A percentile compares a stretch with the other conserved stretches of the same genome.
Conservation (phyloP, 2,888 invertebrate species). For the Pediacus dermestoides region DNA sequence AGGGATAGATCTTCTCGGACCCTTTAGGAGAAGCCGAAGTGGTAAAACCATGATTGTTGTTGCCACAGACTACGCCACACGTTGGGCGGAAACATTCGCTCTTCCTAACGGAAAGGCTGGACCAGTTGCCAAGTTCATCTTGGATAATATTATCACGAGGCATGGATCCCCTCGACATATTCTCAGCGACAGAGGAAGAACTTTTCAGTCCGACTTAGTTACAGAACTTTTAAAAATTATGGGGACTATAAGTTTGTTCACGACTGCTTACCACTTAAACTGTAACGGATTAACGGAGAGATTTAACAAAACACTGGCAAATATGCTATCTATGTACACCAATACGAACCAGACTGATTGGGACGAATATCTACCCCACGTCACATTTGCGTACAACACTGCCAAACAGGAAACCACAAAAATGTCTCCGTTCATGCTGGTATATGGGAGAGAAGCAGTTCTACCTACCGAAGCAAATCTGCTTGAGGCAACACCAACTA, state of each 20-base stretch:
- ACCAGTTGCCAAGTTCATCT: no score
- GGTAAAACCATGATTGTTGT: conserved; percentile 30
- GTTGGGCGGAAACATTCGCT: conserved; percentile 25
- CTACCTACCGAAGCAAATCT: no score
- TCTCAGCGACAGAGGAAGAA: conserved; percentile 15
- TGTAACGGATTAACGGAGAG: conserved; percentile 21
- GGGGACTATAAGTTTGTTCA: conserved; percentile 18
- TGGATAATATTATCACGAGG: conserved; percentile 21
- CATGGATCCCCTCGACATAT: conserved; percentile 18
- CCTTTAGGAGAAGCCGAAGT: no score
- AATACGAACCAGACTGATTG: conserved; percentile 17
- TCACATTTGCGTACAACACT: no score
- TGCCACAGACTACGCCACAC: conserved; percentile 31
- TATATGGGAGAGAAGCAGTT: no score
- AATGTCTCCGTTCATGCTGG: no score
- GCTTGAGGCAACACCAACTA: no score
- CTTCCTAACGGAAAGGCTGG: conserved; percentile 24
- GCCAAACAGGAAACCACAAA: no score
- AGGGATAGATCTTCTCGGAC: conserved; percentile 20
- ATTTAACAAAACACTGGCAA: conserved; percentile 26
- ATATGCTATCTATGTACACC: conserved; percentile 22
- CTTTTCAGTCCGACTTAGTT: conserved; percentile 21
- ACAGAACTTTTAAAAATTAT: conserved; percentile 21
- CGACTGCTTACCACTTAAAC: conserved; percentile 6
- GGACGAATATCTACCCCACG: no score